Evolutionary conservation across 2,888 invertebrate genomes (phyloP).

Genomic region (Cheilosia scutellata): DNA sequence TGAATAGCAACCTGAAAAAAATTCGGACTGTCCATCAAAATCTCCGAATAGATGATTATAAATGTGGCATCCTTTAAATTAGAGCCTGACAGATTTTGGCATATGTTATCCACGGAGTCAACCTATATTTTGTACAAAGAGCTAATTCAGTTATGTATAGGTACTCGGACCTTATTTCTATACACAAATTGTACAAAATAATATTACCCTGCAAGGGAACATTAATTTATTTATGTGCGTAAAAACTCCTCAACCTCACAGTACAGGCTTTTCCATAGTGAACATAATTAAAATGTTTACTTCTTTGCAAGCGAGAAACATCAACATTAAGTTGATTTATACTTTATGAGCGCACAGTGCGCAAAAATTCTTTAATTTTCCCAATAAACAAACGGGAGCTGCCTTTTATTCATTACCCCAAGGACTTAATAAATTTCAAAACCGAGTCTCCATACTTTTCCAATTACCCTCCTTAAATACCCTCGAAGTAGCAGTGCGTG

Average conservation of each 20-base stretch:
- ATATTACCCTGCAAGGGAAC: neutral
- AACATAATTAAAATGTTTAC: constrained; percentile 57
- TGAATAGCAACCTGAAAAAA: too few relatives aligned
- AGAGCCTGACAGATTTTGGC: too few relatives aligned
- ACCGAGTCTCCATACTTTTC: constrained; percentile 69
- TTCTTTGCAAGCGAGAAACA: constrained; percentile 22
- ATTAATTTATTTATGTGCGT: too few relatives aligned
- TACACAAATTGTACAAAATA: constrained; percentile 3
- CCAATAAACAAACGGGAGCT: constrained; percentile 50
- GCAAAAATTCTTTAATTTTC: constrained; percentile 65
- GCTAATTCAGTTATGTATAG: too few relatives aligned
- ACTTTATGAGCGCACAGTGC: constrained; percentile 35
- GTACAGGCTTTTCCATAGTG: neutral
- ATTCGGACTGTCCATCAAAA: too few relatives aligned
- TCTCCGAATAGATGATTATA: too few relatives aligned
- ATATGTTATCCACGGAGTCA: too few relatives aligned
- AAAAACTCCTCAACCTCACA: neutral
- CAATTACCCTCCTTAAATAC: constrained; percentile 73
- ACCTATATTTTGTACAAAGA: too few relatives aligned
- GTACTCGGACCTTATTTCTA: neutral
- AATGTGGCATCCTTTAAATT: too few relatives aligned
- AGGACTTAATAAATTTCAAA: constrained; percentile 72
- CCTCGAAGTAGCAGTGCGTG: constrained; percentile 70
- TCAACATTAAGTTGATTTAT: constrained; percentile 71
- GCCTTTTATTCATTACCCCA: constrained; percentile 72